Evolutionary conservation across 2,113 vertebrate species (phyloP).

Genomic region (Galbula dea): DNA sequence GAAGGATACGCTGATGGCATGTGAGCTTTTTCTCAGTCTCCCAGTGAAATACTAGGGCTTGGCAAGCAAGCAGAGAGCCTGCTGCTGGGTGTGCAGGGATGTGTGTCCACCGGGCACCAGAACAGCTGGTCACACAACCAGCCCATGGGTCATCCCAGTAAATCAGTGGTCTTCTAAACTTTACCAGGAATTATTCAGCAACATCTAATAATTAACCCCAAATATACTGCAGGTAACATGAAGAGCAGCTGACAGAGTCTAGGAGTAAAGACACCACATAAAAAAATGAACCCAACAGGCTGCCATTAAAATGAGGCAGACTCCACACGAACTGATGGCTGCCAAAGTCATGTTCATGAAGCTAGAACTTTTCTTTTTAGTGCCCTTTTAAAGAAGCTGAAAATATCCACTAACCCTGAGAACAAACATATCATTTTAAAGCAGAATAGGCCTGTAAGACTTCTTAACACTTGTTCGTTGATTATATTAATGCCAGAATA

Average conservation of each 20-base stretch:
- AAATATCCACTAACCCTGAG: constrained; percentile 48
- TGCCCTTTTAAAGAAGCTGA: constrained; percentile 40
- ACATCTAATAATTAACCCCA: neutral
- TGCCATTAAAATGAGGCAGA: neutral
- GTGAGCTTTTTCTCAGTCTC: neutral
- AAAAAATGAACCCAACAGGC: neutral
- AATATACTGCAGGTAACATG: neutral
- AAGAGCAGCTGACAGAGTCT: neutral
- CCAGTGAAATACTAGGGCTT: neutral
- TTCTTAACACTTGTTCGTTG: constrained; percentile 89
- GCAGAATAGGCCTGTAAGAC: constrained; percentile 86
- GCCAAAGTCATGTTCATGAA: rapidly evolving
- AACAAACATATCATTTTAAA: constrained; percentile 82
- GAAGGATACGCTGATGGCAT: neutral
- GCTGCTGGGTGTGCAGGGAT: neutral
- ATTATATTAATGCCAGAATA: constrained; percentile 96
- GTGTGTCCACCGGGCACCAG: neutral
- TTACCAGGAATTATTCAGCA: neutral
- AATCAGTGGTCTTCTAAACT: neutral
- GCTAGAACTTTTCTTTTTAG: neutral
- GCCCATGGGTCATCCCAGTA: neutral
- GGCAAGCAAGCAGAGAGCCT: neutral
- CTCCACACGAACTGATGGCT: neutral
- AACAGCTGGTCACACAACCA: neutral
- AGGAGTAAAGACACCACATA: neutral